Conservation (phyloP, 2,113 vertebrate species). For the Anthoscopus minutus region DNA sequence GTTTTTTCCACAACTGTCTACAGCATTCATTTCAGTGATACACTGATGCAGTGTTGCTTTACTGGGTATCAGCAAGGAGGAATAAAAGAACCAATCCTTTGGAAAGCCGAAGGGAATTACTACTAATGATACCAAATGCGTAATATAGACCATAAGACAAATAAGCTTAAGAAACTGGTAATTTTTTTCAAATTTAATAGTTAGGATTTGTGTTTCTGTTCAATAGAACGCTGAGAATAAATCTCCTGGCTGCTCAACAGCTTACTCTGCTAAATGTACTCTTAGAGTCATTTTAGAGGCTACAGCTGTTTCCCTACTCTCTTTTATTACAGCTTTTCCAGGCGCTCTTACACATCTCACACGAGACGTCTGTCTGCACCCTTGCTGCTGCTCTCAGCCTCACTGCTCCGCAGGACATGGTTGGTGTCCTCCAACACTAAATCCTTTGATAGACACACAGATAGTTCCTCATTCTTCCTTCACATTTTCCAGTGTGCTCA, state of each 20-base stretch:
- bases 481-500: neutral
- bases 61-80: neutral
- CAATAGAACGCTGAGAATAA: neutral
- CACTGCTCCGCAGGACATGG: neutral
- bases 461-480: neutral
- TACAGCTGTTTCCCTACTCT: slow-evolving; percentile 21
- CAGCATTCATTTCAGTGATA: neutral
- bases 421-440: neutral
- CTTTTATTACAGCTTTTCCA: slow-evolving; percentile 28
- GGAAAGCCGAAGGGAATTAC: neutral
- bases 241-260: neutral
- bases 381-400: neutral
- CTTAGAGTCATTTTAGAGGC: slow-evolving; percentile 1
- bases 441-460: neutral
- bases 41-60: neutral
- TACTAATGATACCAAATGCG: neutral
- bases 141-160: neutral
- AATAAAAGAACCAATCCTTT: neutral
- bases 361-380: neutral
- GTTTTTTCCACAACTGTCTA: neutral
- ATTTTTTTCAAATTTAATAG: neutral
- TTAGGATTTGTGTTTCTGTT: neutral
- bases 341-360: neutral
- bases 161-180: neutral
- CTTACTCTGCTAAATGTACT: neutral